phyloP scores from a whole-genome alignment of 1,140 invertebrate genomes.

The Drosophila seguyi region DNA sequence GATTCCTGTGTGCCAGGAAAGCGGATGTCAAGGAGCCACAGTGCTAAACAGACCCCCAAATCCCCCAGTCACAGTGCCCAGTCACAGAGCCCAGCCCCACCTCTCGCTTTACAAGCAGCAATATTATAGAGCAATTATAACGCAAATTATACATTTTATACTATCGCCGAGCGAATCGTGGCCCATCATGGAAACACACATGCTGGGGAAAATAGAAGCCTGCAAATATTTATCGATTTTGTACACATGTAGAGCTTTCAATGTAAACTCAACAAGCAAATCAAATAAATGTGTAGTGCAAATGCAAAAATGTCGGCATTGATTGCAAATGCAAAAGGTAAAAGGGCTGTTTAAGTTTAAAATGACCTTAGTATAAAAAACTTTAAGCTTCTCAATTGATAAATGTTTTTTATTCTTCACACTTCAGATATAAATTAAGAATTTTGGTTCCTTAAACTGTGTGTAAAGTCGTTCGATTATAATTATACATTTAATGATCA shows the following conservation, averaged over 20 bases:
- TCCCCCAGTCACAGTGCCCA: slow-evolving; percentile 2
- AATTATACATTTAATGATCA: no score
- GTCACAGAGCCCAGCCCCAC: slow-evolving; percentile 6
- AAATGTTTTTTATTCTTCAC: no score
- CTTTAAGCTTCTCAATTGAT: no score
- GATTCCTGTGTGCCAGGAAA: slow-evolving; percentile 44
- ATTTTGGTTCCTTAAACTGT: no score
- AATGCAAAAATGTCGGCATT: background rate
- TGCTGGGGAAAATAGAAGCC: slow-evolving; percentile 14
- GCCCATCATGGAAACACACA: slow-evolving; percentile 13
- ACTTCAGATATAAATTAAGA: no score
- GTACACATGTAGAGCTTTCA: slow-evolving; percentile 62
- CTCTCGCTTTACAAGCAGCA: slow-evolving; percentile 20
- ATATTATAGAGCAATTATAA: slow-evolving; percentile 45
- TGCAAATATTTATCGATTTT: slow-evolving; percentile 56
- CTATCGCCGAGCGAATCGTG: slow-evolving; percentile 24
- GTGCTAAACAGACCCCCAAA: slow-evolving; percentile 25
- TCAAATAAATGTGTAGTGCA: slow-evolving; percentile 68
- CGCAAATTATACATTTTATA: slow-evolving; percentile 55
- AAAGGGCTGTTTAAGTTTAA: background rate
- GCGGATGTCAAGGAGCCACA: slow-evolving; percentile 48
- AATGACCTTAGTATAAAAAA: no score
- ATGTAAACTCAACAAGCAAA: slow-evolving; percentile 50
- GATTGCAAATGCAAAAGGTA: background rate
- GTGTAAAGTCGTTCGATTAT: no score